Evolutionary conservation across 2,888 invertebrate genomes (phyloP).

Genomic region (Phalera bucephala): DNA sequence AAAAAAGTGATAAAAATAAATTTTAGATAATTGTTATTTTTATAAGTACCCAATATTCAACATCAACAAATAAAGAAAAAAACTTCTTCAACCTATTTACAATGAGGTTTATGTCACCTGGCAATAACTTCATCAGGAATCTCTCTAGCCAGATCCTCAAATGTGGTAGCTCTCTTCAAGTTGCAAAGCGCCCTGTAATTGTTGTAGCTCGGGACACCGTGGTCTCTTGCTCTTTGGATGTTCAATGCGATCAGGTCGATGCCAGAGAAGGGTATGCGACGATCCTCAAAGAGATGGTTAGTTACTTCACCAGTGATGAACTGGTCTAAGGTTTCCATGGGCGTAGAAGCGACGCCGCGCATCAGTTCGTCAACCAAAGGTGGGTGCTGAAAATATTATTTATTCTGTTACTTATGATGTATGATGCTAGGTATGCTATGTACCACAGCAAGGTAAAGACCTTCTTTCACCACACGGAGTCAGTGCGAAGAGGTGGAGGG

Average conservation of each 20-base stretch:
- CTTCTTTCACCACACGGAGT: too few species aligned
- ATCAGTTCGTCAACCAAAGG: constrained; percentile 93
- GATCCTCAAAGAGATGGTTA: constrained; percentile 96
- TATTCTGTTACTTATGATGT: too few species aligned
- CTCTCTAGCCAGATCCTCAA: constrained; percentile 94
- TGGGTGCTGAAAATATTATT: constrained; percentile 67
- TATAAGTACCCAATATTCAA: too few species aligned
- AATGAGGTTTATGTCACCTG: too few species aligned
- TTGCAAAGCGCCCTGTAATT: constrained; percentile 96
- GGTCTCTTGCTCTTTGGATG: constrained; percentile 93
- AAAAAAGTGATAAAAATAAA: too few species aligned
- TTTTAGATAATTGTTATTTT: too few species aligned
- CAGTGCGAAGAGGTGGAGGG: too few species aligned
- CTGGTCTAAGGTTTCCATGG: constrained; percentile 96
- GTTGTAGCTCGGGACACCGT: constrained; percentile 94
- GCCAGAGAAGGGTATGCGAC: constrained; percentile 94
- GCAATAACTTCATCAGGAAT: constrained; percentile 93
- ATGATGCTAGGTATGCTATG: too few species aligned
- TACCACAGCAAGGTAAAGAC: too few species aligned
- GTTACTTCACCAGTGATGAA: constrained; percentile 97
- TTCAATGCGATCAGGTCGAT: constrained; percentile 96
- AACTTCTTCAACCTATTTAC: too few species aligned
- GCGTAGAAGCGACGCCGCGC: constrained; percentile 92
- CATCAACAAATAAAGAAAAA: too few species aligned
- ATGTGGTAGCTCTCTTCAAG: constrained; percentile 90